These are phyloP conservation scores for Tolypeutes matacus DNA, from an alignment of 2,797 vertebrate genomes.

Conservation along the genomic window DNA sequence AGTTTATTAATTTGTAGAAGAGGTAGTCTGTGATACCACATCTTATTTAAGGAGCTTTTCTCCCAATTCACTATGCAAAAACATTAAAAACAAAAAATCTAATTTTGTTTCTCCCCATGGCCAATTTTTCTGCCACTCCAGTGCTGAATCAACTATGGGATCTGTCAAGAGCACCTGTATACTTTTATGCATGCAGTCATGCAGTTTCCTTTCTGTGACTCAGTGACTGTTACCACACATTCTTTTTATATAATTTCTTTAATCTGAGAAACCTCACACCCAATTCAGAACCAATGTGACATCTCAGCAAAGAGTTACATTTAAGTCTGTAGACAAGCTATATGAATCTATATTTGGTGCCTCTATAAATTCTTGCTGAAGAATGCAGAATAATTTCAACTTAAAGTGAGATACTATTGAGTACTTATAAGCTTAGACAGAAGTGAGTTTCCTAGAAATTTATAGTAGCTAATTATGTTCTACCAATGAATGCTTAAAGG, in stretches of 20 bases:
- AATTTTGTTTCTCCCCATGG: not conserved
- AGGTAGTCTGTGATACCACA: not conserved
- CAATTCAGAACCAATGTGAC: not conserved
- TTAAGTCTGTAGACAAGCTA: not conserved
- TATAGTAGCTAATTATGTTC: not conserved
- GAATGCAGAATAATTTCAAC: not conserved
- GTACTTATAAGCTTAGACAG: not conserved
- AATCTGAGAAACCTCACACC: not conserved
- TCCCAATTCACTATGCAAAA: not conserved
- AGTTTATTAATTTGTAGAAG: not conserved
- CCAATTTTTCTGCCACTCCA: not conserved
- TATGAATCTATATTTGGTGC: not conserved
- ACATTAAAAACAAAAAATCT: not conserved
- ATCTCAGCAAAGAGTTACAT: not conserved
- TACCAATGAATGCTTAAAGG: not conserved
- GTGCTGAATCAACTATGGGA: not conserved
- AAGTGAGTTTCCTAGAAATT: not conserved
- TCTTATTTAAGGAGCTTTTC: not conserved
- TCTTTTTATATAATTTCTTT: not conserved
- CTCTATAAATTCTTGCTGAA: not conserved
- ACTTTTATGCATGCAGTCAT: not conserved
- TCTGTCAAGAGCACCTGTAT: not conserved
- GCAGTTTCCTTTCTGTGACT: not conserved
- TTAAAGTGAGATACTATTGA: not conserved
- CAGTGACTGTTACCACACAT: not conserved